Conservation (phyloP, 2,113 vertebrate species). For the human (Homo sapiens) region DNA sequence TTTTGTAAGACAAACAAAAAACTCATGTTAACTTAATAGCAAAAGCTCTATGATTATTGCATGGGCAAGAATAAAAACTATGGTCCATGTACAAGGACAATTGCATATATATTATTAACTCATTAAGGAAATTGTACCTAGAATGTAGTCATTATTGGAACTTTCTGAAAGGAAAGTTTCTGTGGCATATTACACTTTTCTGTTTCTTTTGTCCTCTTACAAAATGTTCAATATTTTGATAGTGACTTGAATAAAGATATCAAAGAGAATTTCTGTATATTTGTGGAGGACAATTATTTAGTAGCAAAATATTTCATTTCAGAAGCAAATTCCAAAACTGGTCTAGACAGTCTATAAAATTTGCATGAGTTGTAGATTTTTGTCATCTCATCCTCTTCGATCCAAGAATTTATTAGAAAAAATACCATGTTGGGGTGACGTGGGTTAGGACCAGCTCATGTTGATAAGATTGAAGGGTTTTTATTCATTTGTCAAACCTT, state of each 20-base stretch:
- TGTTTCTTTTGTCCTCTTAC: not conserved
- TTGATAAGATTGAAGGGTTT: not conserved
- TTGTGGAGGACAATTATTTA: not conserved
- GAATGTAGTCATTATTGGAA: not conserved
- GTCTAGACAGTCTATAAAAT: not conserved
- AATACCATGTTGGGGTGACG: not conserved
- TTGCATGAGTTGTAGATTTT: not conserved
- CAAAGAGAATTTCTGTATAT: not conserved
- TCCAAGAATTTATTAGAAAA: not conserved
- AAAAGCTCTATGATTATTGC: constrained; percentile 9
- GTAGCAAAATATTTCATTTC: not conserved
- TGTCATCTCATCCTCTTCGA: not conserved
- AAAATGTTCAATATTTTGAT: constrained; percentile 11
- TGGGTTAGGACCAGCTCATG: not conserved
- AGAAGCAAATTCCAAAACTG: not conserved
- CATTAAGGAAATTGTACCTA: not conserved
- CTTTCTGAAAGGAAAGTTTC: not conserved
- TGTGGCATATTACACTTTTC: not conserved
- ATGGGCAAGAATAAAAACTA: not conserved
- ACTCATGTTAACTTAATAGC: not conserved
- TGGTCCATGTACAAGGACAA: not conserved
- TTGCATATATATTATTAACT: not conserved
- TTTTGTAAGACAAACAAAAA: constrained; percentile 38
- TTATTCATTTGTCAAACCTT: not conserved
- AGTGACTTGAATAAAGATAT: not conserved